Evolutionary conservation across 1,140 invertebrate species (phyloP), one percentile per base, ranked within the genome.

Genomic region (Camponotus pennsylvanicus): DNA sequence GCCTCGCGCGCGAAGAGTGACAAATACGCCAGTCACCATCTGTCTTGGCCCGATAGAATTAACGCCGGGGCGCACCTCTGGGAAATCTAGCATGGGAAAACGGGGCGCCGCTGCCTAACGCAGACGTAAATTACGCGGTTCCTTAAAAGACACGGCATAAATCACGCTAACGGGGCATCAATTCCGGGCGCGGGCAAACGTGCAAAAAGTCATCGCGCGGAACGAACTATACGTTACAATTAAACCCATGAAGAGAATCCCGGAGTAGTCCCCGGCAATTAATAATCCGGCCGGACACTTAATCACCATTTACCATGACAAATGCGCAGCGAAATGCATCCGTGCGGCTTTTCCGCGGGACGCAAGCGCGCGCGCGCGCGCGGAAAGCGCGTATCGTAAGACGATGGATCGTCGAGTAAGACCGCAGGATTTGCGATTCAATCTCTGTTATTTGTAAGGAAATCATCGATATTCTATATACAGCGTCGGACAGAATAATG

Each of bases 211-310:
- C 79, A 57, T 55, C 55, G 79, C 79, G 79, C 66, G 37, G 78
- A 83, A 83, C 79, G 79, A 83, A 83, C 69, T 83, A 83, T 83
- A 83, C 79, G 79, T 83, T 83, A 83, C 79, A 83, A 83, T 83
- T 83, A 83, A 75, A 83, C 52, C 77, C 79, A 69, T 73, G 55
- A 69, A 73, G 79, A 83, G 79, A 83, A 83, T 61, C 69, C 79
- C 79, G 69, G 40, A 34, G 37, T 75, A 83, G 69, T 83, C 79
- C 40, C 69, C 40, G 69, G 79, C 79, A 83, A 83, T 83, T 83
- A 83, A 83, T 83, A 83, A 83, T 83, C 79, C 79, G 55, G 77
- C 79, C 79, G 79, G 79, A 83, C 79, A 83, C 79, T 83, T 83
- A 83, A 83, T 83, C 79, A 83, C 79, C 79, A 83, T 83, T 83